phyloP scores from a whole-genome alignment of 2,888 invertebrate genomes.

The Hemistola chrysoprasaria region DNA sequence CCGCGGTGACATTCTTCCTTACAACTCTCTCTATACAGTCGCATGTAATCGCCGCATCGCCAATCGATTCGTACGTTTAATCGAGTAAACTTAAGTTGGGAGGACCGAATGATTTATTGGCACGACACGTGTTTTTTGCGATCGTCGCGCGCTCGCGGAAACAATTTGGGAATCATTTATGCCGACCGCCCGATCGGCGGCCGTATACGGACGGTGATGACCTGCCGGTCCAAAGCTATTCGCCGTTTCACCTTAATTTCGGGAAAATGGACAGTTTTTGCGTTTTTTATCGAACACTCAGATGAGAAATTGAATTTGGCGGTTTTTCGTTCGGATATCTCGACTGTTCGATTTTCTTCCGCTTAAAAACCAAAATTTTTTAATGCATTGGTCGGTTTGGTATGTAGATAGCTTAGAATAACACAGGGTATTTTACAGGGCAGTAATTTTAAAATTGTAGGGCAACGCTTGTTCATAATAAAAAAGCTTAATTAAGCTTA shows the following conservation, averaged over 20 bases:
- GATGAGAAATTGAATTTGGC: slow-evolving; percentile 65
- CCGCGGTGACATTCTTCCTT: slow-evolving; percentile 68
- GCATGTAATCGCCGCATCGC: slow-evolving; percentile 67
- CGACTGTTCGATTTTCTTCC: no score
- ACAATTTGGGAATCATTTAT: slow-evolving; percentile 79
- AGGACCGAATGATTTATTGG: slow-evolving; percentile 76
- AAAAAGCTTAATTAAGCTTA: no score
- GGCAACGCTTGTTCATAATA: no score
- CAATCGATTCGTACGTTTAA: slow-evolving; percentile 75
- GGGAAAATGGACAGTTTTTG: slow-evolving; percentile 51
- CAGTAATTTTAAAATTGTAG: no score
- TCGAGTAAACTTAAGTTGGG: slow-evolving; percentile 69
- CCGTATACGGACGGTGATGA: slow-evolving; percentile 52
- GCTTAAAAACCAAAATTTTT: no score
- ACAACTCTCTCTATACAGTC: slow-evolving; percentile 72
- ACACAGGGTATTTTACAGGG: no score
- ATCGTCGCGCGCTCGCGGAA: slow-evolving; percentile 65
- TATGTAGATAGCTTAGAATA: no score
- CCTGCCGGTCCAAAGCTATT: slow-evolving; percentile 40
- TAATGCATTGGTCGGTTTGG: no score
- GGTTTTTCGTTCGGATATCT: slow-evolving; percentile 38
- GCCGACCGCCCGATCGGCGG: slow-evolving; percentile 63
- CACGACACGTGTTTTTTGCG: slow-evolving; percentile 78
- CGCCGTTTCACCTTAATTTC: slow-evolving; percentile 69
- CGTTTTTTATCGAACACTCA: slow-evolving; percentile 43